Conservation (phyloP, 1,140 invertebrate genomes). For the Maconellicoccus hirsutus region DNA sequence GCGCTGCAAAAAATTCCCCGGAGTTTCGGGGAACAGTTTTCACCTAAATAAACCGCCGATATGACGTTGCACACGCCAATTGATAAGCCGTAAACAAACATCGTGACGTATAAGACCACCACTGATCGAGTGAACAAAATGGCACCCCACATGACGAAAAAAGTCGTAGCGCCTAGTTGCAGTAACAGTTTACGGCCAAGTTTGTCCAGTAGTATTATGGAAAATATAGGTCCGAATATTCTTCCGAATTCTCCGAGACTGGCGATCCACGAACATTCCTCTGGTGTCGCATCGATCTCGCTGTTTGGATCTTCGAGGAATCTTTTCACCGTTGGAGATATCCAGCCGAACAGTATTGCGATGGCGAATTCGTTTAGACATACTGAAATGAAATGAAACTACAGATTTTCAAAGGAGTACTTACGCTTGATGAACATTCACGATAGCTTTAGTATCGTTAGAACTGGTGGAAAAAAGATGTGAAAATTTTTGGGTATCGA, state of each 20-base stretch:
- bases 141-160: neutral
- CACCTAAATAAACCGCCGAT: slow-evolving; percentile 70
- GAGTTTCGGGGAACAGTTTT: slow-evolving; percentile 43
- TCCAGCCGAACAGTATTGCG: neutral
- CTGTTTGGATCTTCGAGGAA: neutral
- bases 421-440: too few relatives aligned
- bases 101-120: neutral
- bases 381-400: neutral
- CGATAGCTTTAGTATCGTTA: too few relatives aligned
- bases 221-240: neutral
- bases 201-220: neutral
- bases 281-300: slow-evolving; percentile 25
- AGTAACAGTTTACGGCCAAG: neutral
- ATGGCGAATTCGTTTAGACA: neutral
- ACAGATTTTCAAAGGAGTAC: neutral
- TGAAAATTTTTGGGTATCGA: too few relatives aligned
- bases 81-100: slow-evolving; percentile 42
- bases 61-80: slow-evolving; percentile 61
- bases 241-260: neutral
- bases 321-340: neutral
- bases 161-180: neutral
- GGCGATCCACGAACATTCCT: neutral
- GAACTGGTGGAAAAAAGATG: too few relatives aligned
- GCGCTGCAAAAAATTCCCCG: slow-evolving; percentile 47
- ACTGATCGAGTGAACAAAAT: neutral